Evolutionary conservation across 2,888 invertebrate species (phyloP).

Genomic region (Dryococelus australis): DNA sequence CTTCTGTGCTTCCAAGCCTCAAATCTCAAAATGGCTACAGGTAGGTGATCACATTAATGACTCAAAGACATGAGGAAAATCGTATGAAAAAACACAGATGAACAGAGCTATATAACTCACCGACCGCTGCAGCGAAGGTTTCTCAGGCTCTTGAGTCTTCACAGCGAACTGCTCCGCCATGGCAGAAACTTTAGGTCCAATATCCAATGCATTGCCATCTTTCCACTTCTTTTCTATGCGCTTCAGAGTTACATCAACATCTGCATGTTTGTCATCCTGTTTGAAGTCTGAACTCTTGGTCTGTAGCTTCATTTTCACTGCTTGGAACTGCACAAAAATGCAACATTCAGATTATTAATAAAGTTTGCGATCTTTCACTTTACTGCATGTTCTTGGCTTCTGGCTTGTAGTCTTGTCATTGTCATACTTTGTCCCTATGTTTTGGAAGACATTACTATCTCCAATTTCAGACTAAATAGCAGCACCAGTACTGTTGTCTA

Average conservation of each 20-base stretch:
- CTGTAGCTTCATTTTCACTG: slow-evolving; percentile 68
- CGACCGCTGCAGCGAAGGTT: slow-evolving; percentile 60
- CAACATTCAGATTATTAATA: not conserved
- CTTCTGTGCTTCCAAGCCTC: too few species aligned
- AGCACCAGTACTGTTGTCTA: too few species aligned
- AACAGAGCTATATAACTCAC: slow-evolving; percentile 58
- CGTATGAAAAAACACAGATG: too few species aligned
- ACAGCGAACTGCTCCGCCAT: slow-evolving; percentile 81
- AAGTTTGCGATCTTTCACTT: too few species aligned
- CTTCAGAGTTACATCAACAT: slow-evolving; percentile 76
- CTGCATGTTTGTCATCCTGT: slow-evolving; percentile 71
- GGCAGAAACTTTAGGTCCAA: slow-evolving; percentile 79
- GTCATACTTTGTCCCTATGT: too few species aligned
- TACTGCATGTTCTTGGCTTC: too few species aligned
- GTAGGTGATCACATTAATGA: too few species aligned
- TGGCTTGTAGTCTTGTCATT: too few species aligned
- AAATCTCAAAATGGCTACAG: too few species aligned
- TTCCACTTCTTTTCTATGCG: slow-evolving; percentile 75
- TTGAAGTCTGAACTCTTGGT: slow-evolving; percentile 65
- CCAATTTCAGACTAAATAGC: too few species aligned
- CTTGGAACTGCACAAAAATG: slow-evolving; percentile 63
- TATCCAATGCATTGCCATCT: slow-evolving; percentile 77
- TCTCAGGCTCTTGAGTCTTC: slow-evolving; percentile 64
- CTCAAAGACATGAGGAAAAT: too few species aligned
- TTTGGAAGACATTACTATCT: too few species aligned